phyloP scores from a whole-genome alignment of 1,140 invertebrate genomes.

The Adoxophyes honmai region DNA sequence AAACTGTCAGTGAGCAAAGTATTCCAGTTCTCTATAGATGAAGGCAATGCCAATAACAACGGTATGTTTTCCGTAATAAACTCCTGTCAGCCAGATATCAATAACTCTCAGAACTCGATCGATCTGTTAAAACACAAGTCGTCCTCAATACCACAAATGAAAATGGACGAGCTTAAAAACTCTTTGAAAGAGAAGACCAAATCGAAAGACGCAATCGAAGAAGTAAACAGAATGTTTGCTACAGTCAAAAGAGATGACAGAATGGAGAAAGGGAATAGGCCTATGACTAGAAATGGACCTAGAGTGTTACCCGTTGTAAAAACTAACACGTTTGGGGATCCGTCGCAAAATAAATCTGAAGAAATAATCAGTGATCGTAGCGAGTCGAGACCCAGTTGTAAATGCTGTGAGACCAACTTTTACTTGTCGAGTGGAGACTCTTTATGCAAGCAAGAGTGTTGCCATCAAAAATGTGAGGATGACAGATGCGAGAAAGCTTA shows the following conservation, averaged over 20 bases:
- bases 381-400: conserved; percentile 20
- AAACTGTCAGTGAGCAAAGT: conserved; percentile 38
- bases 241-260: conserved; percentile 39
- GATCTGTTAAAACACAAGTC: conserved; percentile 55
- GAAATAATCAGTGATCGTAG: conserved; percentile 7
- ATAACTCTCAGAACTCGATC: conserved; percentile 25
- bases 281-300: conserved; percentile 48
- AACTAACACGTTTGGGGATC: conserved; percentile 25
- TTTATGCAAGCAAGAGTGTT: conserved; percentile 26
- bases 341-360: conserved; percentile 7
- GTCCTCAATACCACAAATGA: conserved; percentile 66
- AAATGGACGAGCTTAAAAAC: conserved; percentile 58
- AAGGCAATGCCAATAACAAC: conserved; percentile 23
- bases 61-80: conserved; percentile 40
- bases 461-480: conserved; percentile 20
- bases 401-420: conserved; percentile 39
- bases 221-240: conserved; percentile 66
- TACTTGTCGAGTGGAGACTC: conserved; percentile 57
- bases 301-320: conserved; percentile 61
- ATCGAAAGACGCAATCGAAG: conserved; percentile 60
- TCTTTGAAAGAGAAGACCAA: conserved; percentile 51
- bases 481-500: conserved; percentile 29
- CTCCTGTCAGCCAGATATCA: conserved; percentile 29
- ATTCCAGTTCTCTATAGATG: conserved; percentile 42
- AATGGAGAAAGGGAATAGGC: conserved; percentile 40